Conservation (phyloP, 2,888 invertebrate genomes). For the Lumbricus terrestris region DNA sequence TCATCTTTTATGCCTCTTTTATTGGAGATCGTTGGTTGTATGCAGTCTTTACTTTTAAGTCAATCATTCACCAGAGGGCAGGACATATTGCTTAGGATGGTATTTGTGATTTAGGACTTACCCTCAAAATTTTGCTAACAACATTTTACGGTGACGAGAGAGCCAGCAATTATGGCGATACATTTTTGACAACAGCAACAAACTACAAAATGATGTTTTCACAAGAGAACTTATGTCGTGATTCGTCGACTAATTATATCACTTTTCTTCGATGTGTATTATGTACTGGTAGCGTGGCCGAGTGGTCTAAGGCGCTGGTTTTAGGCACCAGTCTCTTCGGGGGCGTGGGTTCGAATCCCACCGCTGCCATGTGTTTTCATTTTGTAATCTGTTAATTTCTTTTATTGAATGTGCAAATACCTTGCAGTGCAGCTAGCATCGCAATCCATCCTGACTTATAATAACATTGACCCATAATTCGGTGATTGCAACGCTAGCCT, state of each 20-base stretch:
- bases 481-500: no score
- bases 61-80: not conserved
- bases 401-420: not conserved
- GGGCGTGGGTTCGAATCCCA: constrained; percentile 3
- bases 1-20: not conserved
- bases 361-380: not conserved
- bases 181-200: not conserved
- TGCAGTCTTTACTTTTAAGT: not conserved
- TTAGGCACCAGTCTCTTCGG: constrained; percentile 3
- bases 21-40: not conserved
- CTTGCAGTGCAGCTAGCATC: no score
- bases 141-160: not conserved
- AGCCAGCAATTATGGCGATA: no score
- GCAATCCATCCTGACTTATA: no score
- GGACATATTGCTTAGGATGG: not conserved
- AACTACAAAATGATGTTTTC: not conserved
- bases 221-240: not conserved
- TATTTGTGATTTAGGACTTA: not conserved
- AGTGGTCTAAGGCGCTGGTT: constrained; percentile 3
- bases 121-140: not conserved
- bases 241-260: not conserved
- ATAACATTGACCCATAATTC: no score
- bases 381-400: not conserved
- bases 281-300: not conserved
- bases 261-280: not conserved